Conservation (phyloP, 1,140 invertebrate species). For the Drosophila nannoptera region DNA sequence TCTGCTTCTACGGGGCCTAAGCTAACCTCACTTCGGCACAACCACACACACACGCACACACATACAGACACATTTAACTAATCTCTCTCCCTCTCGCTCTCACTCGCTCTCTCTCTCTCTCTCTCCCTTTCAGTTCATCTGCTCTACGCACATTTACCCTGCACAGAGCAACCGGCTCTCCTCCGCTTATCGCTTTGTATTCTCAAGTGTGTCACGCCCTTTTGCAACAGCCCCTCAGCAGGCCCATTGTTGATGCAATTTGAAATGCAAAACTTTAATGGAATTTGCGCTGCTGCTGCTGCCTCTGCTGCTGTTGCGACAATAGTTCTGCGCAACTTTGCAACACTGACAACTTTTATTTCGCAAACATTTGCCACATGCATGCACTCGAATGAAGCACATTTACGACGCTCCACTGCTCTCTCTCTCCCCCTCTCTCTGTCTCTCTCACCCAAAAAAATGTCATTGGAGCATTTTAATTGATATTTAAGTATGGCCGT, state of each 20-base stretch:
- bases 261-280: slow-evolving; percentile 73
- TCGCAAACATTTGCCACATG: slow-evolving; percentile 56
- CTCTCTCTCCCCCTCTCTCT: background rate
- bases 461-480: slow-evolving; percentile 51
- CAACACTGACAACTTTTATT: slow-evolving; percentile 41
- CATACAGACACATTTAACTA: background rate
- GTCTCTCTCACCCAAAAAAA: slow-evolving; percentile 5
- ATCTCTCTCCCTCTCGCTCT: too few species aligned
- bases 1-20: slow-evolving; percentile 1
- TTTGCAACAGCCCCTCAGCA: slow-evolving; percentile 11
- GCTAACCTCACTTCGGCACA: background rate
- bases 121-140: slow-evolving; percentile 14
- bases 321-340: slow-evolving; percentile 49
- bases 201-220: slow-evolving; percentile 8
- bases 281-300: slow-evolving; percentile 56
- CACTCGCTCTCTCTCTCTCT: background rate
- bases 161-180: too few species aligned
- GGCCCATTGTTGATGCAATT: slow-evolving; percentile 59
- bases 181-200: slow-evolving; percentile 22
- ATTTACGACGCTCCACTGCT: slow-evolving; percentile 16
- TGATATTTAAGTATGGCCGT: slow-evolving; percentile 68
- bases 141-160: slow-evolving; percentile 8
- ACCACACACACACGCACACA: background rate
- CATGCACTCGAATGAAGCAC: slow-evolving; percentile 37
- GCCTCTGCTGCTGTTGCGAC: slow-evolving; percentile 47